A percentile compares a stretch with the other conserved stretches of the same genome.
Evolutionary conservation across 2,888 invertebrate species (phyloP).

Genomic region (Plagodis pulveraria): DNA sequence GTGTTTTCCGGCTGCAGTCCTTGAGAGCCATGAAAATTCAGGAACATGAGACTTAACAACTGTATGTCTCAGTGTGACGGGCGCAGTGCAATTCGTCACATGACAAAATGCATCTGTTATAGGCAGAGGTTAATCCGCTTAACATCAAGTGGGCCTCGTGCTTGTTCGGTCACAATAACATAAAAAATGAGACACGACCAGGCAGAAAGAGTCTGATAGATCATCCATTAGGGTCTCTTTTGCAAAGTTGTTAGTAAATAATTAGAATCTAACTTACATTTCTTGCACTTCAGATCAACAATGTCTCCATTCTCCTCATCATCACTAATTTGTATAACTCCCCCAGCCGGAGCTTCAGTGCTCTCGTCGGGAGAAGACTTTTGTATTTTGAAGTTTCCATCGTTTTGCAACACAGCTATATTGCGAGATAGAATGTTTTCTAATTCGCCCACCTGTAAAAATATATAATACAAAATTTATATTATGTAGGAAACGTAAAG

Average conservation of each 20-base stretch:
- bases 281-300: conserved; percentile 67
- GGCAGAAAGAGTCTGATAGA: no score
- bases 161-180: no score
- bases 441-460: conserved; percentile 83
- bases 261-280: conserved; percentile 73
- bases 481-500: not conserved
- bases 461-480: conserved; percentile 7
- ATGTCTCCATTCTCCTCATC: conserved; percentile 66
- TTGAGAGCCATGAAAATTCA: no score
- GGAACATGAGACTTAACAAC: no score
- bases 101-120: no score
- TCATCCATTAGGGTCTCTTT: not conserved
- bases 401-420: conserved; percentile 87
- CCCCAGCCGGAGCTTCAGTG: conserved; percentile 51
- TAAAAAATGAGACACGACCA: no score
- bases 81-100: no score
- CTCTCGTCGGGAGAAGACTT: conserved; percentile 38
- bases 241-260: not conserved
- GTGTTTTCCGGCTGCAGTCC: no score
- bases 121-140: no score
- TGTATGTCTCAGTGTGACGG: no score
- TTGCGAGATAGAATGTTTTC: conserved; percentile 82
- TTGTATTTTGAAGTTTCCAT: conserved; percentile 85
- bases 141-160: no score
- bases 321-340: conserved; percentile 80